Conservation (phyloP, 2,797 vertebrate genomes). For the Geotrypetes seraphini region DNA sequence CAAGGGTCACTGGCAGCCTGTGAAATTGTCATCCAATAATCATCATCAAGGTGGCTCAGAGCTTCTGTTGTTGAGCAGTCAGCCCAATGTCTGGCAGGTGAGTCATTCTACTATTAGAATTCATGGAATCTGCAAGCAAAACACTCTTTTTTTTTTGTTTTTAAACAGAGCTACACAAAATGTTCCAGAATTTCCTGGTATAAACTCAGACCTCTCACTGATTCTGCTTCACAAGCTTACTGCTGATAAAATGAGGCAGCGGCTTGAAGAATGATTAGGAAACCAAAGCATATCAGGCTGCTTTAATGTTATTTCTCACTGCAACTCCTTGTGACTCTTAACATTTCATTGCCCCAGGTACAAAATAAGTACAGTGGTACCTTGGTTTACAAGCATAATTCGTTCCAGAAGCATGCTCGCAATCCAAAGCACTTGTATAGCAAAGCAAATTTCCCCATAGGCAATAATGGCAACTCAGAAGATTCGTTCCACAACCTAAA, state of each 20-base stretch:
- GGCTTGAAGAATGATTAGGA: neutral
- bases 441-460: too few relatives aligned
- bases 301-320: neutral
- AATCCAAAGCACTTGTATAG: too few relatives aligned
- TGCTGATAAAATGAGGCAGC: neutral
- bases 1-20: conserved; percentile 20
- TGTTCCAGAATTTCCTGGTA: neutral
- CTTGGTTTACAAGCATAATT: too few relatives aligned
- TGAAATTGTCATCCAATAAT: conserved; percentile 20
- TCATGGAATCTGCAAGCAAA: accelerated
- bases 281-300: neutral
- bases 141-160: conserved; percentile 12
- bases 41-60: conserved; percentile 2
- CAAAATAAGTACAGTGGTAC: too few relatives aligned
- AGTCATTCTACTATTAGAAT: neutral
- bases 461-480: too few relatives aligned
- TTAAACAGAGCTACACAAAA: neutral
- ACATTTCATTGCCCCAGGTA: too few relatives aligned
- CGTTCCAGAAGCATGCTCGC: too few relatives aligned
- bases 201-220: neutral
- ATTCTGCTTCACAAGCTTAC: neutral
- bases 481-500: too few relatives aligned
- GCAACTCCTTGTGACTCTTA: too few relatives aligned
- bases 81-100: neutral
- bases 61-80: conserved; percentile 13